Base-by-base conservation (phyloP, 2,797 vertebrate genomes). In the Chelonia mydas region DNA sequence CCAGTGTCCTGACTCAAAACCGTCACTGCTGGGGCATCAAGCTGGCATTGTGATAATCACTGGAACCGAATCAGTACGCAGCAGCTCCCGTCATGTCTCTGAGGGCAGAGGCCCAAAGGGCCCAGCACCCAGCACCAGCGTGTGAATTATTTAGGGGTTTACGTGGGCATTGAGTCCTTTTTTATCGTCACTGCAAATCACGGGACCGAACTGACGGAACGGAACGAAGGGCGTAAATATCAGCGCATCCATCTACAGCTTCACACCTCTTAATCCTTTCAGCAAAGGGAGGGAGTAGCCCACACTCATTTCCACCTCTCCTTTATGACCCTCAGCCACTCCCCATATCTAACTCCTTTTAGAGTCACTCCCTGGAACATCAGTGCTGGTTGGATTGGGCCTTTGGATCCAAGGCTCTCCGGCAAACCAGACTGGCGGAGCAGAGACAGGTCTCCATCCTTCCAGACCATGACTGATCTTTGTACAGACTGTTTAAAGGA, bases 131-230 rank as follows among this genome's bases (percentile, higher is more conserved):
- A 9, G 76, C 27, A 21, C 59, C n/a, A 84, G 88, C 28, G 3
- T 88, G 15, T 91, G 88, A 77, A 49, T 68, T 82, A 81, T 65
- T 87, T 45, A 65, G 45, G 2, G 33, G 95, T 47, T 92, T 86
- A 84, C 86, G 83, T 0, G 1, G 94, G 89, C 0, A 0, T 54
- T 31, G 77, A 95, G 51, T 53, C 59, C 37, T 3, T n/a, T n/a
- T 51, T 54, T 41, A 92, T 96, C 84, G 90, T 80, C 76, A 59
- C 0, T 6, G 88, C 84, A 92, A 92, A 84, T 95, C 68, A 94
- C 93, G 84, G 68, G 95, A 81, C 87, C 88, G 87, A 91, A 94
- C 59, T 37, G 45, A 55, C 84, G 86, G 94, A 93, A 95, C 88
- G 90, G 33, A 93, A 84, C 8, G 51, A 19, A 90, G 87, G 87